Evolutionary conservation across 2,888 invertebrate genomes (phyloP), one percentile per base, ranked within the genome.

Genomic region (Osmoderma eremita): DNA sequence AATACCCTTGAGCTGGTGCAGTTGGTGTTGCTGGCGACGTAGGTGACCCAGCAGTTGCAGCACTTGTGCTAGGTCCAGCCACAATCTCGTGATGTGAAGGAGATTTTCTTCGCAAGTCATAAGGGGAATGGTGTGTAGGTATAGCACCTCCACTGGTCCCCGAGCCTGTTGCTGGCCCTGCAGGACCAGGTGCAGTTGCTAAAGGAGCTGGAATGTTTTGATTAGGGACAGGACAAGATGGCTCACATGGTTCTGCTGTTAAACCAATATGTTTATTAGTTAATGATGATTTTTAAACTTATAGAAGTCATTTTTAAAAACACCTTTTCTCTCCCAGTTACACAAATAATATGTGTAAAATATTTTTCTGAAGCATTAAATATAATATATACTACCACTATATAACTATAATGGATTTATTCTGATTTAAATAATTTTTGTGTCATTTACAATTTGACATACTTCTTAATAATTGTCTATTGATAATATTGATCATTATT

Each of bases 81-180:
- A 75, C 76, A 49, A 78, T 77, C 42, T 89, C 89, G 72, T 86
- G 85, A 76, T 87, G 87, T 51, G 90, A 90, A 50, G 92, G 92
- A 73, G 91, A 93, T 84, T 95, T 95, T 76, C 95, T 88, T 70
- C 95, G 88, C 78, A 95, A 85, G 82, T 95, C 95, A 80, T 95
- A 95, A 1, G 95, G 95, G 73, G 94, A 93, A 81, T 94, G 94
- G 83, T 95, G 94, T 72, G 74, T 86, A 80, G 75, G 85, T 79
- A 78, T 85, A 61, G 87, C 86, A 72, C 85, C 84, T 71, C 82
- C 79, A 74, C 87, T 86, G 76, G 84, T 84, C 71, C 86, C 86
- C 71, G 85, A 83, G 67, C 86, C 85, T 50, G 86, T 85, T n/a
- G 73, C 71, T 42, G 73, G 69, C 39, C 79, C 79, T 65, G 81